These are phyloP conservation scores for Athripsodes cinereus DNA, from an alignment of 2,888 invertebrate species.

Conservation along the genomic window DNA sequence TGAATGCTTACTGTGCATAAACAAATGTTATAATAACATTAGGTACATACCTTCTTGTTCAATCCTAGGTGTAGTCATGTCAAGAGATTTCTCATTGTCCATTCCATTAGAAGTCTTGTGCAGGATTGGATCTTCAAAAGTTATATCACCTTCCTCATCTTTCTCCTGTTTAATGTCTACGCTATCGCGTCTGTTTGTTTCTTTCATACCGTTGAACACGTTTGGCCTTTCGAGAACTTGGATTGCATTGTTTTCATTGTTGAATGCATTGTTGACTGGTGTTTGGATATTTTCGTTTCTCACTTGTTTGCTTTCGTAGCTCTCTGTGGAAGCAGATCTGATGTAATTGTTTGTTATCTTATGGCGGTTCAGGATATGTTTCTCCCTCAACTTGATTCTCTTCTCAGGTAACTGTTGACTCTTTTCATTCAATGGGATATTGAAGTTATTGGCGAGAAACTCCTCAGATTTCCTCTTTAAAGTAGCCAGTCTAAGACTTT, in stretches of 20 bases:
- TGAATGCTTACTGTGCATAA: not conserved
- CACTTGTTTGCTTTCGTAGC: constrained; percentile 12
- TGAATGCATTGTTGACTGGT: constrained; percentile 9
- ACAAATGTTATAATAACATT: not conserved
- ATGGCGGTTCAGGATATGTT: constrained; percentile 34
- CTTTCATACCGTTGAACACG: not conserved
- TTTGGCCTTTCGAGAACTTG: constrained; percentile 8
- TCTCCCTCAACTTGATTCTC: constrained; percentile 42
- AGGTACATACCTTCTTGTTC: constrained; percentile 21
- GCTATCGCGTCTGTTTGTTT: not conserved
- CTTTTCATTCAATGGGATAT: constrained; percentile 29
- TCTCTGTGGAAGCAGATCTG: constrained; percentile 14
- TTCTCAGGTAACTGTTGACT: constrained; percentile 39
- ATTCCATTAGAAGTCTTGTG: constrained; percentile 9
- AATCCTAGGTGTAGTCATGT: constrained; percentile 8
- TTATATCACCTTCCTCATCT: constrained; percentile 10
- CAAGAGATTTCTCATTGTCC: constrained; percentile 6
- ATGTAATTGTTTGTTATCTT: constrained; percentile 29
- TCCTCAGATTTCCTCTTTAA: constrained; percentile 48
- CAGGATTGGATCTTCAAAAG: constrained; percentile 11
- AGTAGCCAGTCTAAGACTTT: constrained; percentile 44
- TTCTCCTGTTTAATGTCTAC: constrained; percentile 16
- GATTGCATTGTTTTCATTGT: constrained; percentile 3
- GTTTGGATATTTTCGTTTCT: constrained; percentile 7
- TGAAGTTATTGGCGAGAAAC: constrained; percentile 43